phyloP scores from a whole-genome alignment of 2,797 vertebrate species.

The Leptoclinus maculatus region DNA sequence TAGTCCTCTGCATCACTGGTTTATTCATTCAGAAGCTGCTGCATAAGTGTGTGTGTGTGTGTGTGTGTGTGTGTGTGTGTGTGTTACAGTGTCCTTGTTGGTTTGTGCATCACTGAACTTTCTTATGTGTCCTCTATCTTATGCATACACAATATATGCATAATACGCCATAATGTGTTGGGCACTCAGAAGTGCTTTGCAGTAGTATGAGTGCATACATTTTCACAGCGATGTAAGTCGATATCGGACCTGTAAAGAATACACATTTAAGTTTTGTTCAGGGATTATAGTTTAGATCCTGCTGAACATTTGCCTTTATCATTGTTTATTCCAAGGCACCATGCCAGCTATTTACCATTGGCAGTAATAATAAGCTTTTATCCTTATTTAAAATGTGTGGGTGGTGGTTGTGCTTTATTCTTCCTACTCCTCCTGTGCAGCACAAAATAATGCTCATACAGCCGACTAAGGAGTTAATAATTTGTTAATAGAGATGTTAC shows the following conservation, averaged over 20 bases:
- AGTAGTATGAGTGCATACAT: not conserved
- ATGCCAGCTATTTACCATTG: not conserved
- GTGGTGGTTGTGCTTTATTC: not conserved
- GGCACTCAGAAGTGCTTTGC: conserved; percentile 21
- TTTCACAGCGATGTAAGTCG: not conserved
- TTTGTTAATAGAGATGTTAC: conserved; percentile 21
- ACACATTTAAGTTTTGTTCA: not conserved
- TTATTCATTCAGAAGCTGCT: conserved; percentile 63
- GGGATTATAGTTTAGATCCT: conserved; percentile 1
- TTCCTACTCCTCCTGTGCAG: not conserved
- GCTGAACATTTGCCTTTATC: not conserved
- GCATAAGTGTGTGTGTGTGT: conserved; percentile 34
- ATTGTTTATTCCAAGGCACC: not conserved
- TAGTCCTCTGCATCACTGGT: conserved; percentile 63
- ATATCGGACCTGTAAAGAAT: not conserved
- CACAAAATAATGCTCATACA: not conserved
- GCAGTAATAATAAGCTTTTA: conserved; percentile 14
- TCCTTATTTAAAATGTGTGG: not conserved
- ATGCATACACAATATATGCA: conserved; percentile 58
- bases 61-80: conserved; percentile 35
- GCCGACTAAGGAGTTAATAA: conserved; percentile 11
- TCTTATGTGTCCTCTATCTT: conserved; percentile 58
- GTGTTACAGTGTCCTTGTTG: conserved; percentile 57
- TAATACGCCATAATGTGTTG: conserved; percentile 47
- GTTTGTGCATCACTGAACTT: conserved; percentile 64